Evolutionary conservation across 2,888 invertebrate genomes (phyloP).

Genomic region (Lydus trimaculatus): DNA sequence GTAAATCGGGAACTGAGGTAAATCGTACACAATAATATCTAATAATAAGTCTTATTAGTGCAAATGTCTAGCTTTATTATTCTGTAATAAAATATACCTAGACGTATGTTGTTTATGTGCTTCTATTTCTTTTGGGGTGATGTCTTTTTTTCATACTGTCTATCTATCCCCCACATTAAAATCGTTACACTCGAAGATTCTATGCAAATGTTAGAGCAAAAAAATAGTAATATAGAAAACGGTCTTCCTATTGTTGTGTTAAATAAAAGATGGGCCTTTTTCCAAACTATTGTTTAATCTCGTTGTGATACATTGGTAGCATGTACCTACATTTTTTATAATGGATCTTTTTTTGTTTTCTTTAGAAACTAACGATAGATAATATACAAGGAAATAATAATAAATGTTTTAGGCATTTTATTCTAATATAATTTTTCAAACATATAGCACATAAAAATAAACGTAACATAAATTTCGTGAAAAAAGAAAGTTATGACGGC

Average conservation of each 20-base stretch:
- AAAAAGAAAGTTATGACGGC: conserved; percentile 21
- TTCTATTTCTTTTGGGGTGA: neutral
- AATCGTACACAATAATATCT: neutral
- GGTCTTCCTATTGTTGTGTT: conserved; percentile 38
- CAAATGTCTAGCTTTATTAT: neutral
- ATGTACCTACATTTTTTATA: neutral
- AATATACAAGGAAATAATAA: too few relatives aligned
- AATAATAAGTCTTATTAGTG: neutral
- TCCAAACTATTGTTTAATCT: conserved; percentile 1
- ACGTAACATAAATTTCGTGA: neutral
- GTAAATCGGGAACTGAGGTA: neutral
- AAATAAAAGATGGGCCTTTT: conserved; percentile 24
- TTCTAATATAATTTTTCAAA: neutral
- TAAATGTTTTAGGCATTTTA: neutral
- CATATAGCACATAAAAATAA: neutral
- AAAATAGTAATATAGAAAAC: conserved; percentile 35
- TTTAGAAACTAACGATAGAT: neutral
- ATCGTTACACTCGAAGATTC: neutral
- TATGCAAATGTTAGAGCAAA: conserved; percentile 17
- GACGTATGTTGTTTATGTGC: neutral
- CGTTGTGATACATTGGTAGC: too few relatives aligned
- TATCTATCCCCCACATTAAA: conserved; percentile 3
- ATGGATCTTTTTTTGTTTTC: neutral
- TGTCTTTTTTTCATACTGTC: neutral
- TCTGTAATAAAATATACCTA: neutral